phyloP scores from a whole-genome alignment of 1,140 invertebrate genomes.

The Caenorhabditis tropicalis region DNA sequence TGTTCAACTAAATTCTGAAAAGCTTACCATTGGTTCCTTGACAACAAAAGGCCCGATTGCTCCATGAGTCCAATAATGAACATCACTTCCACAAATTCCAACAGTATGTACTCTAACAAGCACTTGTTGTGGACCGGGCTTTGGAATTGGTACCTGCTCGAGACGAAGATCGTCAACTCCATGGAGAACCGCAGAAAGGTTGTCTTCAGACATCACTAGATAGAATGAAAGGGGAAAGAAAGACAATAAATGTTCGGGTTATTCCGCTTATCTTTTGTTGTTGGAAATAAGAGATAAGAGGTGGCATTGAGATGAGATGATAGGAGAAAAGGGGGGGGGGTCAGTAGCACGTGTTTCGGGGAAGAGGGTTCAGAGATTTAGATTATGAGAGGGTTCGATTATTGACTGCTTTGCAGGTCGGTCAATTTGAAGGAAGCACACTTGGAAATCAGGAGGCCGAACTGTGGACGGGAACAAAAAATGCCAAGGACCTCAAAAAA shows the following conservation, averaged over 20 bases:
- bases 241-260: background rate
- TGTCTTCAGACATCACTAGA: constrained; percentile 45
- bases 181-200: constrained; percentile 51
- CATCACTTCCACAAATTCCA: constrained; percentile 94
- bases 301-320: background rate
- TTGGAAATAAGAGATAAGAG: background rate
- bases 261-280: background rate
- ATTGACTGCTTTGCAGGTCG: background rate
- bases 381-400: background rate
- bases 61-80: constrained; percentile 86
- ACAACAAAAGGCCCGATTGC: constrained; percentile 84
- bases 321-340: too few relatives aligned
- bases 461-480: too few relatives aligned
- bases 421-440: background rate
- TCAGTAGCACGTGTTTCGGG: background rate
- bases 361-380: background rate
- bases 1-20: background rate
- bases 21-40: constrained; percentile 79
- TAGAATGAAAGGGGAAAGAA: background rate
- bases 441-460: background rate
- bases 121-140: constrained; percentile 15
- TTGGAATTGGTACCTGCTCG: constrained; percentile 53
- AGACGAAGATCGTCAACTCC: constrained; percentile 48
- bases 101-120: constrained; percentile 80
- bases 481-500: too few relatives aligned